A percentile compares a stretch with the other conserved stretches of the same genome.
Evolutionary conservation across 2,113 vertebrate genomes (phyloP).

Genomic region (Stigmatopora nigra): DNA sequence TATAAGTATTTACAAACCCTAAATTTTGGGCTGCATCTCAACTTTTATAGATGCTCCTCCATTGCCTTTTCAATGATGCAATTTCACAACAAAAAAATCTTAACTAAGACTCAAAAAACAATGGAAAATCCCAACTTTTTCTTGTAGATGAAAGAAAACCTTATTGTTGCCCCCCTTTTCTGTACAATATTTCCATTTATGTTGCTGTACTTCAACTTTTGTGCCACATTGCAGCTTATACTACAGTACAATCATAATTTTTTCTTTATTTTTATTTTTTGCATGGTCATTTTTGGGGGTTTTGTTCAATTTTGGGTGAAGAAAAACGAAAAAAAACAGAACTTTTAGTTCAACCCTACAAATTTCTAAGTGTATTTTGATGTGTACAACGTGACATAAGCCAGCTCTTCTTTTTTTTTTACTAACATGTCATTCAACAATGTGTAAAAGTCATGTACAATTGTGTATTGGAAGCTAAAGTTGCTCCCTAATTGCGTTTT

Average conservation of each 20-base stretch:
- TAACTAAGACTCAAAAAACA: too few relatives aligned
- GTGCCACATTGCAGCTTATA: conserved; percentile 77
- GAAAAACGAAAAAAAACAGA: conserved; percentile 49
- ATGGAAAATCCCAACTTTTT: conserved; percentile 17
- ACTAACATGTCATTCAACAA: conserved; percentile 82
- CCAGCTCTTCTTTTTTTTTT: conserved; percentile 85
- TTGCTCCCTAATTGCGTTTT: conserved; percentile 53
- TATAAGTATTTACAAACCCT: conserved; percentile 68
- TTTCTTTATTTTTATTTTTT: conserved; percentile 47
- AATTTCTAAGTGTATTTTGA: conserved; percentile 85
- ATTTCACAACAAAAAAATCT: conserved; percentile 47
- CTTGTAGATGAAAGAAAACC: conserved; percentile 24
- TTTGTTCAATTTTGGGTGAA: conserved; percentile 72
- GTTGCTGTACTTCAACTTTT: conserved; percentile 67
- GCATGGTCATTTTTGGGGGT: conserved; percentile 15
- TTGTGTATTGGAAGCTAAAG: conserved; percentile 40
- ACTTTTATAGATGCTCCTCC: conserved; percentile 69
- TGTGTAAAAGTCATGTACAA: conserved; percentile 71
- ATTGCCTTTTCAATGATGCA: conserved; percentile 71
- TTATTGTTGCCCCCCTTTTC: conserved; percentile 4
- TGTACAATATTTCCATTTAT: conserved; percentile 71
- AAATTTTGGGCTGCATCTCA: conserved; percentile 59
- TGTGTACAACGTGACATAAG: conserved; percentile 93
- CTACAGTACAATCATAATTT: conserved; percentile 69
- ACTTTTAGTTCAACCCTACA: conserved; percentile 62